Base-by-base conservation (phyloP, 1,140 invertebrate species). In the Drosophila nannoptera region DNA sequence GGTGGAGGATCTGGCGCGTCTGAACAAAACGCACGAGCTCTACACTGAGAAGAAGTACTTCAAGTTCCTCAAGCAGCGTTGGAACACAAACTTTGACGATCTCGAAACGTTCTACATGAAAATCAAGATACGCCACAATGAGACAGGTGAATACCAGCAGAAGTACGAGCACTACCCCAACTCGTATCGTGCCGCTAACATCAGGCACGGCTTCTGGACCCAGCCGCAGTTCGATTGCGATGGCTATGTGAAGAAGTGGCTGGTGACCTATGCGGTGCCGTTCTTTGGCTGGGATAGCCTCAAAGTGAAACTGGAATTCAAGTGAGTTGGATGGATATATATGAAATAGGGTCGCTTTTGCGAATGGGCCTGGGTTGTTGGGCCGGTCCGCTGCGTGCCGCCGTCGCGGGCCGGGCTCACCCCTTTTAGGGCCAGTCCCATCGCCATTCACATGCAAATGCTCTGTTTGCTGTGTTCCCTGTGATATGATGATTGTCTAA, bases 201-300 rank as follows among this genome's bases (percentile, higher is more conserved):
- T 97, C 63, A 92, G 94, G 59, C 95, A 99, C 89, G 98, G 98
- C 7, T 94, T 96, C 88, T 99, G 98, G 98, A 94, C 96, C 43
- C 91, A 93, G 75, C 98, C 98, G 4, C 97, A 97, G 87, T 99
- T 95, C 89, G 97, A 99, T 91, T 99, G 98, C 91, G 92, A 95
- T 78, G 97, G 96, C 40, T 96, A 96, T 90, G 91, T 96, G 46
- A 95, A 97, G 78, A 96, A 97, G 91, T 99, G 98, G 98, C 92
- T 98, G 71, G 93, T 99, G 69, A 97, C 96, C 40, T 99, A 99
- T 92, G 94, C 96, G 53, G 94, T 94, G 55, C 98, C 98, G 55
- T 99, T 99, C 93, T 99, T 99, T 90, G 98, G 98, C 56, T 97
- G 95, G 94, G 97, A 99, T 89, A 95, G 94, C 88, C 92, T 99